Base-by-base conservation (phyloP, 1,140 invertebrate species). In the Lordiphosa stackelbergi region DNA sequence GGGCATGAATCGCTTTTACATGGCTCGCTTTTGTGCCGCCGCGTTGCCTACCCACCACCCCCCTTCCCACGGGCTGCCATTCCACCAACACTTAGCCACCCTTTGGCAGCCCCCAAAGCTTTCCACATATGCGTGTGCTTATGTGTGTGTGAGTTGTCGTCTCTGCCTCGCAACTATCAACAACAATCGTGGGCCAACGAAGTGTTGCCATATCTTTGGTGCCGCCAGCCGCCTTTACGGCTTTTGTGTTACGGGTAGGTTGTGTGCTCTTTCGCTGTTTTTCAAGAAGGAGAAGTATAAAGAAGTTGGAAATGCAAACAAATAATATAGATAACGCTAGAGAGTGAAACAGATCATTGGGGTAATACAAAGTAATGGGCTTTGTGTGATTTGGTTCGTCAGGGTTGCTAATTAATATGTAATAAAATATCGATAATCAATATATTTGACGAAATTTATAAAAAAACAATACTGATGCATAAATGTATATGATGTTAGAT, bases 1-100 rank as follows among this genome's bases (percentile, higher is more conserved):
- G 75, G 75, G 71, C 75, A 81, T 79, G 66, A 81, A 71, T 71
- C 71, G 75, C 75, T 74, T 81, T 74, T 71, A 75, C 71, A 81
- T 81, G 62, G 58, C 49, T 74, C 58, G 75, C 71, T 81, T 68
- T 75, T 74, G 62, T 74, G 63, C 61, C 60, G 59, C 56, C 31
- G 55, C 58, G 58, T 51, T 34, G 28, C 16, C 53, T 63, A 5
- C 13, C 35, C 37, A 34, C 51, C 16, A 22, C 47, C 16, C 13
- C 4, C 12, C 19, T 19, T 19, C 19, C 12, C 22, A 49, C 48
- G 43, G 16, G 63, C 9, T 12, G 24, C 53, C 60, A 6, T 53
- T 22, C 51, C 51, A 16, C 16, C 51, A 65, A 16, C 42, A 48
- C 54, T 54, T 35, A 28, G 40, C 56, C 46, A 49, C 8, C 56